Evolutionary conservation across 2,888 invertebrate genomes (phyloP), one percentile per base, ranked within the genome.

Genomic region (Apotomis capreana): DNA sequence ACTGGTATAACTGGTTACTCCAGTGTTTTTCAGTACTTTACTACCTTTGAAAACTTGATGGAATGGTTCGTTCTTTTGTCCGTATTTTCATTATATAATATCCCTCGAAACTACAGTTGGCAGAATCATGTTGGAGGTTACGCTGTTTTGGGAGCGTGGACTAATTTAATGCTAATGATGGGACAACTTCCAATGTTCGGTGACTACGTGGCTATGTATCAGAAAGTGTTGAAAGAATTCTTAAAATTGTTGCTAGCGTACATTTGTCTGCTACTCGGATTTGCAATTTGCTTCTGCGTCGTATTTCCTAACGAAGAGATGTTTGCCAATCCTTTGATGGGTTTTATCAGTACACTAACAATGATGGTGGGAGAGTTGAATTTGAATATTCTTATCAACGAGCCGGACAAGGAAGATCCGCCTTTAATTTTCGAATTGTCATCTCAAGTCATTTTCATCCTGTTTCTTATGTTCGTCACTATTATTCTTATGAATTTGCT

Each of bases 281-380:
- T 97, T 80, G 96, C 97, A 0, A 96, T 97, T 58, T 97, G 97
- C 80, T 97, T 97, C 83, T 97, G 97, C 86, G 97, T 97, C 0
- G 96, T 97, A 69, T 97, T 97, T 84, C 97, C 97, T 0, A 95
- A 96, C 67, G 96, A 96, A 26, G 96, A 96, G 62, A 96, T 96
- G 73, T 97, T 97, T 87, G 95, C 96, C 3, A 97, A 97, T 87
- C 97, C 97, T 0, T 94, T 97, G 70, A 96, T 97, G 89, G 97
- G 97, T 5, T 95, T 97, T 65, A 97, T 97, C 26, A 96, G 96
- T 62, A 96, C 97, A 0, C 84, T 97, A 68, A 97, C 97, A 0
- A 97, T 97, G 97, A 97, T 97, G 97, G 97, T 97, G 0, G 97
- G 97, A 0, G 97, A 97, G 84, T 89, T 97, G 68, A 96, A 96